Evolutionary conservation across 2,888 invertebrate genomes (phyloP).

Genomic region (Timandra comae): DNA sequence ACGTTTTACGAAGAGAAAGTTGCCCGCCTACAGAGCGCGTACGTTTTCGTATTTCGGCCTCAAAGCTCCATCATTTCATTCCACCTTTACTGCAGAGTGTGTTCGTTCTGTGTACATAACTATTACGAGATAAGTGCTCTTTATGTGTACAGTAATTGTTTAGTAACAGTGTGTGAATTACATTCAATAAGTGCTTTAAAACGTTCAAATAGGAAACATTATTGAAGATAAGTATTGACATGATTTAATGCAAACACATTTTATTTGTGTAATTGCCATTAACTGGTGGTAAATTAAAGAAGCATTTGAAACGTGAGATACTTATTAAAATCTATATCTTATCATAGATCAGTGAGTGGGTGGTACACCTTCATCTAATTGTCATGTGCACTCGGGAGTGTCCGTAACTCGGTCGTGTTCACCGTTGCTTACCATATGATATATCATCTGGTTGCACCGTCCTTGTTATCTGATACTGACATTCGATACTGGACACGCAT

Average conservation of each 20-base stretch:
- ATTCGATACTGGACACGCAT: slow-evolving; percentile 60
- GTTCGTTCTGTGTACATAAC: slow-evolving; percentile 13
- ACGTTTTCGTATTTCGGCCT: slow-evolving; percentile 25
- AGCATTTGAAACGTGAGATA: slow-evolving; percentile 27
- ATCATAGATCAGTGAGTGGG: slow-evolving; percentile 40
- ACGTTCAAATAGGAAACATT: slow-evolving; percentile 19
- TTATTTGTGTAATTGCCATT: slow-evolving; percentile 4
- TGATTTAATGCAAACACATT: slow-evolving; percentile 14
- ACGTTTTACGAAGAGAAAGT: slow-evolving; percentile 56
- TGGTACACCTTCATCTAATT: slow-evolving; percentile 31
- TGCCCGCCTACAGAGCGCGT: slow-evolving; percentile 51
- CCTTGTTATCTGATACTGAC: slow-evolving; percentile 65
- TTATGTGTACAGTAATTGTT: slow-evolving; percentile 16
- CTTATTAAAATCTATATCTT: slow-evolving; percentile 36
- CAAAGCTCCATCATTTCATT: slow-evolving; percentile 23
- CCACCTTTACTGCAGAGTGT: slow-evolving; percentile 10
- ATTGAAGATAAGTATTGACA: slow-evolving; percentile 21
- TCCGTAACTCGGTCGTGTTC: slow-evolving; percentile 52
- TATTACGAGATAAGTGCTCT: slow-evolving; percentile 8
- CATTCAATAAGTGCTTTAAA: slow-evolving; percentile 22
- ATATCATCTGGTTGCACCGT: slow-evolving; percentile 57
- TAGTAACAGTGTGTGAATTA: slow-evolving; percentile 24
- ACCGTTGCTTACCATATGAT: slow-evolving; percentile 65
- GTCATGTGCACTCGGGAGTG: slow-evolving; percentile 29
- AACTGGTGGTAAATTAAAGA: slow-evolving; percentile 11